phyloP scores from a whole-genome alignment of 2,888 invertebrate genomes.

The Nasonovia ribisnigri region DNA sequence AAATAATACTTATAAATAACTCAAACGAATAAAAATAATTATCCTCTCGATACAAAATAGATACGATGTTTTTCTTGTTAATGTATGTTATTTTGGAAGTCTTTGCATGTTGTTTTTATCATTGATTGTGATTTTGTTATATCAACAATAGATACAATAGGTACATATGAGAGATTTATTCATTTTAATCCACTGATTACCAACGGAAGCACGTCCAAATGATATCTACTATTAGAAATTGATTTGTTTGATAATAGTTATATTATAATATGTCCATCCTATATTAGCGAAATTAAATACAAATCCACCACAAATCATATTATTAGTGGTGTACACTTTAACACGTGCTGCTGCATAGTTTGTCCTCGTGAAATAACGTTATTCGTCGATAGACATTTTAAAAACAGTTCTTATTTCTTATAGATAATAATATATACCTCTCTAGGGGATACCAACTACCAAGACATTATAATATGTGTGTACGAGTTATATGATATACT shows the following conservation, averaged over 20 bases:
- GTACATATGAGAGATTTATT: neutral
- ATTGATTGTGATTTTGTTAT: neutral
- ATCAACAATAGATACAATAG: neutral
- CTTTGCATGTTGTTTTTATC: neutral
- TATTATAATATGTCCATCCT: neutral
- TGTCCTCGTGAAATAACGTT: neutral
- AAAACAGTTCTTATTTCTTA: neutral
- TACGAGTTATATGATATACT: neutral
- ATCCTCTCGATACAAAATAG: neutral
- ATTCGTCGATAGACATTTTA: neutral
- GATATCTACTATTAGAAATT: neutral
- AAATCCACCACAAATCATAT: neutral
- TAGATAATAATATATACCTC: neutral
- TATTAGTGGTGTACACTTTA: neutral
- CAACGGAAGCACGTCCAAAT: neutral
- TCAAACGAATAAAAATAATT: neutral
- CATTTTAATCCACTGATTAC: neutral
- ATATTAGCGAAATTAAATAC: neutral
- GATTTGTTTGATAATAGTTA: neutral
- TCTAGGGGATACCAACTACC: neutral
- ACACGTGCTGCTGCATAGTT: neutral
- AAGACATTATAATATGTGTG: neutral
- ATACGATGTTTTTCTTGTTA: neutral
- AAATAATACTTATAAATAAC: neutral
- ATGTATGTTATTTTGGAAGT: neutral